These are phyloP conservation scores for Hirudinaria manillensis DNA, from an alignment of 2,888 invertebrate genomes.

Conservation along the genomic window DNA sequence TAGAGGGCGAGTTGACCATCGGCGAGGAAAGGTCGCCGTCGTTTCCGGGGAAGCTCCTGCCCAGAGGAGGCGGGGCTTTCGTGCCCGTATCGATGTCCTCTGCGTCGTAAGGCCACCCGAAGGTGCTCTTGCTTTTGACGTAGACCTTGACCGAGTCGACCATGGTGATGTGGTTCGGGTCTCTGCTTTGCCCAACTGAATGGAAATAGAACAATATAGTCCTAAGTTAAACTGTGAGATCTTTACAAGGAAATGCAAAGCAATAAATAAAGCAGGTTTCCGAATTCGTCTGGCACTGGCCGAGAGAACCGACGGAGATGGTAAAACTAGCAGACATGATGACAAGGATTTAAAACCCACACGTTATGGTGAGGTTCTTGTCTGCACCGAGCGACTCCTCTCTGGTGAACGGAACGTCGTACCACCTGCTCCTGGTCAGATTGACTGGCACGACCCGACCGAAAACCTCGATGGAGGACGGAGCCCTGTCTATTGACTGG, in stretches of 20 bases:
- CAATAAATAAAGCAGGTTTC: background rate
- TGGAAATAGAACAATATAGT: background rate
- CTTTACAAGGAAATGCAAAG: background rate
- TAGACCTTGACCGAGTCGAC: constrained; percentile 89
- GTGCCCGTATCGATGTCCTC: constrained; percentile 64
- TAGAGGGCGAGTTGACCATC: background rate
- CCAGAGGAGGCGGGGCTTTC: constrained; percentile 32
- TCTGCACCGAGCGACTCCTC: constrained; percentile 88
- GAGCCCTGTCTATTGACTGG: constrained; percentile 72
- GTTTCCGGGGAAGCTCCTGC: background rate
- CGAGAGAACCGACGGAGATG: background rate
- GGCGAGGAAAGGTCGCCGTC: background rate
- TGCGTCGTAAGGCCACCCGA: constrained; percentile 92
- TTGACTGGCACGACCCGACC: constrained; percentile 46
- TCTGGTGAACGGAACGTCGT: constrained; percentile 84
- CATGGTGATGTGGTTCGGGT: constrained; percentile 76
- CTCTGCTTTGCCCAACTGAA: constrained; percentile 54
- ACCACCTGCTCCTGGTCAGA: constrained; percentile 68
- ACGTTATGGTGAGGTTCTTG: constrained; percentile 71
- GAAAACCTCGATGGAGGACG: constrained; percentile 58
- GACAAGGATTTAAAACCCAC: constrained; percentile 32
- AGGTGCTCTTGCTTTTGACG: constrained; percentile 87
- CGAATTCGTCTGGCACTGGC: background rate
- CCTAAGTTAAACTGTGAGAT: background rate
- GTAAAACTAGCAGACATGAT: background rate